Conservation (phyloP, 1,140 invertebrate species). For the Trypoxylus dichotomus region DNA sequence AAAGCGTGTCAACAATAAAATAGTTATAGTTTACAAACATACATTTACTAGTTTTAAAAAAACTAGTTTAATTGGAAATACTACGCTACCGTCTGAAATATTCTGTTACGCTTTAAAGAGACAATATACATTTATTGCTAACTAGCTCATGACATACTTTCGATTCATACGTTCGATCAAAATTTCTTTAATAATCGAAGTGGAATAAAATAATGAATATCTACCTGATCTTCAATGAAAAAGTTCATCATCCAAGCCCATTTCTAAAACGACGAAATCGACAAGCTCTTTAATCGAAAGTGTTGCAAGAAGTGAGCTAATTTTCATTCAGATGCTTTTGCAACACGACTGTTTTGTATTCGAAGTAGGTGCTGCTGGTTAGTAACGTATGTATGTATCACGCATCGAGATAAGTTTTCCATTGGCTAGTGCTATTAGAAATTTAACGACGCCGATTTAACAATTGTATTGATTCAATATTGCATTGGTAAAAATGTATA, state of each 20-base stretch:
- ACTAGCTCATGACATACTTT: too few relatives aligned
- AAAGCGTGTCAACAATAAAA: not conserved
- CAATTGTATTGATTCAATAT: too few relatives aligned
- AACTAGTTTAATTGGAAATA: too few relatives aligned
- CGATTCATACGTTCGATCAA: too few relatives aligned
- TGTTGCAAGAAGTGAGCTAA: not conserved
- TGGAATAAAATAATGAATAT: too few relatives aligned
- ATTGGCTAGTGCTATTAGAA: not conserved
- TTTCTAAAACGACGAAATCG: not conserved
- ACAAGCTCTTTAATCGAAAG: not conserved
- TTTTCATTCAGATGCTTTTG: conserved; percentile 17
- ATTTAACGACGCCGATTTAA: not conserved
- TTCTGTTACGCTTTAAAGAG: too few relatives aligned
- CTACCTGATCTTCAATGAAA: too few relatives aligned
- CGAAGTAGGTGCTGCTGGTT: not conserved
- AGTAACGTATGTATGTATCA: not conserved
- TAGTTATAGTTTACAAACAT: not conserved
- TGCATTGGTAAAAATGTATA: too few relatives aligned
- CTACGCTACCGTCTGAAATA: too few relatives aligned
- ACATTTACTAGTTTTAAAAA: not conserved
- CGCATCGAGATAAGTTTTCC: not conserved
- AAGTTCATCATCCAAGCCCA: too few relatives aligned
- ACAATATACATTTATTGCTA: too few relatives aligned
- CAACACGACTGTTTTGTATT: not conserved
- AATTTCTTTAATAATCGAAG: too few relatives aligned